Evolutionary conservation across 2,888 invertebrate genomes (phyloP).

Genomic region (Mythimna albipuncta): DNA sequence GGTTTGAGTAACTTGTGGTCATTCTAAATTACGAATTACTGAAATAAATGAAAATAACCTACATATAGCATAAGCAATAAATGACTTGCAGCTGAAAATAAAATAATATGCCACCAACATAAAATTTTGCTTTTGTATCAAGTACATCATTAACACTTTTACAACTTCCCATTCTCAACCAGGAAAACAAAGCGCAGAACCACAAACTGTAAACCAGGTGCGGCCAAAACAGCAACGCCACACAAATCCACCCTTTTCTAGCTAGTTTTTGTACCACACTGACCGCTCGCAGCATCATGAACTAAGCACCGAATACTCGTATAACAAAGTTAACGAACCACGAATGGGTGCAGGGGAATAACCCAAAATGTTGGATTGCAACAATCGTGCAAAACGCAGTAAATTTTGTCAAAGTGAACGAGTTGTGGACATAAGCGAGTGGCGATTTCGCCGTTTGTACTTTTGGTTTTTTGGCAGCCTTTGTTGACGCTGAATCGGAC

Average conservation of each 20-base stretch:
- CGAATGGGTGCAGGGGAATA: slow-evolving; percentile 85
- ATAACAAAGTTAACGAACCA: slow-evolving; percentile 89
- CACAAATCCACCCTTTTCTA: slow-evolving; percentile 54
- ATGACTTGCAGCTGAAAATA: not conserved
- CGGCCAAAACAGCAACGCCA: slow-evolving; percentile 42
- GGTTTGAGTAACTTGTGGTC: no score
- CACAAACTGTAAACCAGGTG: slow-evolving; percentile 37
- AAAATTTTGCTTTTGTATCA: not conserved
- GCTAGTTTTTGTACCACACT: slow-evolving; percentile 58
- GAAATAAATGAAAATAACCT: no score
- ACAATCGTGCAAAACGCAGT: slow-evolving; percentile 86
- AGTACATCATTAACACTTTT: slow-evolving; percentile 31
- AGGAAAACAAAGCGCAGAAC: slow-evolving; percentile 31
- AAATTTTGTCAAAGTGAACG: slow-evolving; percentile 75
- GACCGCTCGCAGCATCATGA: slow-evolving; percentile 78
- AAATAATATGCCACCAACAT: not conserved
- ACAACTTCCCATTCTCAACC: slow-evolving; percentile 7
- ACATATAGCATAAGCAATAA: no score
- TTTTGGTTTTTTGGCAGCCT: slow-evolving; percentile 9
- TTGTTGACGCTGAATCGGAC: slow-evolving; percentile 20
- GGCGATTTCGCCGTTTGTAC: slow-evolving; percentile 30
- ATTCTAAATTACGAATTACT: no score
- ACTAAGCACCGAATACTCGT: slow-evolving; percentile 84
- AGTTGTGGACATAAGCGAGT: slow-evolving; percentile 65
- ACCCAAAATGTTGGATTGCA: slow-evolving; percentile 85